These are phyloP conservation scores for Synodontis membranacea DNA, from an alignment of 2,113 vertebrate species.

Conservation along the genomic window DNA sequence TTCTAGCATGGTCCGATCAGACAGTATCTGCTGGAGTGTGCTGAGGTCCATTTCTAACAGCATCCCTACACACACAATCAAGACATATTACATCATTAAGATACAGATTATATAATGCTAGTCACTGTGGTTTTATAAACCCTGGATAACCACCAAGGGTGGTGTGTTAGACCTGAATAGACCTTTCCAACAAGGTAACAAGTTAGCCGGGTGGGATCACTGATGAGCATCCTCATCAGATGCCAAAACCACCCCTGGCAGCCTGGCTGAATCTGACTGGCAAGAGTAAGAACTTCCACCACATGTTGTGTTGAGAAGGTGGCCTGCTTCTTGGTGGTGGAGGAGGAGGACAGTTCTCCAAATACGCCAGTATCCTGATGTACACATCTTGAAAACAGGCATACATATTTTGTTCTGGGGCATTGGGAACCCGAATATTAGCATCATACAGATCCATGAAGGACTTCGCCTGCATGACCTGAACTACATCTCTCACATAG, in stretches of 20 bases:
- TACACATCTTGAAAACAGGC: not conserved
- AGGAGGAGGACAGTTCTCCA: not conserved
- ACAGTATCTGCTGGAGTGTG: slow-evolving; percentile 65
- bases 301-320: not conserved
- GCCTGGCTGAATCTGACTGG: not conserved
- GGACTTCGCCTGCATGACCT: not conserved
- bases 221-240: not conserved
- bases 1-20: slow-evolving; percentile 65
- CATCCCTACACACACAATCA: slow-evolving; percentile 68
- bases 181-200: not conserved
- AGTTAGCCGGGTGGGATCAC: not conserved
- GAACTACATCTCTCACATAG: not conserved
- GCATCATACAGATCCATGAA: not conserved
- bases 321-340: not conserved
- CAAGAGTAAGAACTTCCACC: not conserved
- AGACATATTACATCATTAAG: slow-evolving; percentile 5
- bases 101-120: not conserved
- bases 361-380: not conserved
- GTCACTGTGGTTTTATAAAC: not conserved
- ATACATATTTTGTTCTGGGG: not conserved
- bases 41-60: slow-evolving; percentile 74
- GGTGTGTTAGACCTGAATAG: not conserved
- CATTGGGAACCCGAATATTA: not conserved
- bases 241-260: not conserved
- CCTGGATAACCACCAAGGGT: not conserved